Evolutionary conservation across 2,888 invertebrate genomes (phyloP).

Genomic region (Argyra leucocephala): DNA sequence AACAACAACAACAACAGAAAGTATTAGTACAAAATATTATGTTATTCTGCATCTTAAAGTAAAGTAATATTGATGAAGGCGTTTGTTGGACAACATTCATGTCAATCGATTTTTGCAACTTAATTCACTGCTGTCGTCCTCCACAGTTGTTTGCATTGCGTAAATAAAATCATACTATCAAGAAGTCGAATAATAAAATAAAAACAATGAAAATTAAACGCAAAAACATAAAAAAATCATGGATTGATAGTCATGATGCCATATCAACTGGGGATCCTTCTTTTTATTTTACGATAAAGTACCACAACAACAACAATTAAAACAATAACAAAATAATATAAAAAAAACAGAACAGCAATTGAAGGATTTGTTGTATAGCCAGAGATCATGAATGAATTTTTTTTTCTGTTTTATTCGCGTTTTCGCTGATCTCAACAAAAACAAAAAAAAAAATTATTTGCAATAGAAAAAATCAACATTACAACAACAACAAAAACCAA

Average conservation of each 20-base stretch:
- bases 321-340: not conserved
- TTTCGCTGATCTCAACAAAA: no score
- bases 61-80: slow-evolving; percentile 2
- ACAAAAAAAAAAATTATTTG: no score
- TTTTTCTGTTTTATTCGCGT: not conserved
- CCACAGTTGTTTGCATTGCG: no score
- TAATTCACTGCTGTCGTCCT: not conserved
- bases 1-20: no score
- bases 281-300: not conserved
- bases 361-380: not conserved
- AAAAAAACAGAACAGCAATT: no score
- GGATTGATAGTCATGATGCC: no score
- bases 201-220: not conserved
- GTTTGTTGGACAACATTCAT: slow-evolving; percentile 3
- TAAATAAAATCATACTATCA: no score
- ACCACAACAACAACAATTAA: no score
- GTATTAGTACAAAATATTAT: no score
- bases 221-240: not conserved
- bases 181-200: not conserved
- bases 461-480: no score
- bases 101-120: slow-evolving; percentile 3
- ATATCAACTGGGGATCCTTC: not conserved
- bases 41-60: not conserved
- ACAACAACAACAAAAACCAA: no score
- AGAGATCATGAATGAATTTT: not conserved